Percentiles rank a stretch among this genome's conserved stretches.
phyloP scores from a whole-genome alignment of 2,797 vertebrate species.

The Odontamblyopus rebecca region DNA sequence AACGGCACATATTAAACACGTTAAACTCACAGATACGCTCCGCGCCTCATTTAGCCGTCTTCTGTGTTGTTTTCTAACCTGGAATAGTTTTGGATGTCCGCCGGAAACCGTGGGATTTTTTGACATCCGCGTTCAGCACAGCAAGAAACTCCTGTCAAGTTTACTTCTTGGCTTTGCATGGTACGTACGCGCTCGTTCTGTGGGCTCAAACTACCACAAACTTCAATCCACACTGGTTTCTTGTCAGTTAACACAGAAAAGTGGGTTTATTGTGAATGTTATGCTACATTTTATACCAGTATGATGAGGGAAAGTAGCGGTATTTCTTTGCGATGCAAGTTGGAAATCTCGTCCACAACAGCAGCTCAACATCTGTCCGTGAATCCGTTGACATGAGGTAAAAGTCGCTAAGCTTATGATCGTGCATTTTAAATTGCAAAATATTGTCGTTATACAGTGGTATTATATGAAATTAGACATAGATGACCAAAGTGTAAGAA shows the following conservation, averaged over 20 bases:
- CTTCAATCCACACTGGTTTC: background rate
- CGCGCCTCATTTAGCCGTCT: constrained; percentile 18
- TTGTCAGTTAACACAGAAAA: background rate
- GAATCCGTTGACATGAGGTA: background rate
- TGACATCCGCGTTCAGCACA: constrained; percentile 26
- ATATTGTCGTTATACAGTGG: background rate
- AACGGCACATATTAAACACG: constrained; percentile 52
- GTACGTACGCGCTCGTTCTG: constrained; percentile 57
- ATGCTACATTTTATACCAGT: background rate
- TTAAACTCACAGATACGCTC: constrained; percentile 48
- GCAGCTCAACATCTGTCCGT: constrained; percentile 46
- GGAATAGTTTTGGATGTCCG: constrained; percentile 14
- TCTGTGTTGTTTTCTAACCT: background rate
- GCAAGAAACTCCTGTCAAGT: constrained; percentile 44
- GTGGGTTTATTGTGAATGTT: background rate
- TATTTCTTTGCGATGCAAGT: background rate
- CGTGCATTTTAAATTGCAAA: background rate
- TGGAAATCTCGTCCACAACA: constrained; percentile 20
- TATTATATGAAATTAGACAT: background rate
- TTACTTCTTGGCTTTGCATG: constrained; percentile 39
- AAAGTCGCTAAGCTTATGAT: background rate
- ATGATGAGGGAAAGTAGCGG: background rate
- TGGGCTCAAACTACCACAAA: background rate
- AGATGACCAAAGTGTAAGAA: background rate
- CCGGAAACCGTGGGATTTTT: constrained; percentile 19